Evolutionary conservation across 2,888 invertebrate genomes (phyloP).

Genomic region (Vesta saturnalis): DNA sequence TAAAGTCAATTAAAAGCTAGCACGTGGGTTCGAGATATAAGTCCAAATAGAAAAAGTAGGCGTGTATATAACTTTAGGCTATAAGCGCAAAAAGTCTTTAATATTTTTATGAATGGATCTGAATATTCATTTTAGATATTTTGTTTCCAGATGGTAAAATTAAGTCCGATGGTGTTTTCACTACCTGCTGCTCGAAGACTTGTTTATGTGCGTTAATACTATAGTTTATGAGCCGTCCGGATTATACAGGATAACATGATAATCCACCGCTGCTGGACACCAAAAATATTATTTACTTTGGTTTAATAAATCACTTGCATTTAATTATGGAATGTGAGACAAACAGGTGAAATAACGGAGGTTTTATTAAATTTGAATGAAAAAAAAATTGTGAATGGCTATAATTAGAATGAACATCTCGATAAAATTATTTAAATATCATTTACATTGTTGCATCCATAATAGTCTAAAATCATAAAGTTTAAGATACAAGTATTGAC

Average conservation of each 20-base stretch:
- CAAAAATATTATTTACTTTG: constrained; percentile 43
- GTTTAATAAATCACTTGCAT: constrained; percentile 43
- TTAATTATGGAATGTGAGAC: constrained; percentile 36
- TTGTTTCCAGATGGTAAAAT: constrained; percentile 26
- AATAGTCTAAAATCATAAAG: too few relatives aligned
- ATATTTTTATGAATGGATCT: constrained; percentile 42
- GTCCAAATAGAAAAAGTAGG: constrained; percentile 32
- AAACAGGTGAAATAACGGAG: constrained; percentile 10
- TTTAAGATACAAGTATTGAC: too few relatives aligned
- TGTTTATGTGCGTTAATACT: constrained; percentile 48
- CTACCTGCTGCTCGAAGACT: constrained; percentile 46
- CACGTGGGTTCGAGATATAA: constrained; percentile 44
- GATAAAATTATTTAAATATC: too few relatives aligned
- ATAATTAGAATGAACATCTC: constrained; percentile 1
- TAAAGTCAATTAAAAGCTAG: constrained; percentile 47
- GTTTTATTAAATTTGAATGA: constrained; percentile 4
- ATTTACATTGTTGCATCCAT: too few relatives aligned
- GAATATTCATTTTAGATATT: constrained; percentile 21
- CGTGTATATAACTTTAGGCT: constrained; percentile 25
- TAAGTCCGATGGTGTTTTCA: constrained; percentile 29
- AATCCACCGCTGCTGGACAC: constrained; percentile 46
- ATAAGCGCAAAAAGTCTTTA: constrained; percentile 24
- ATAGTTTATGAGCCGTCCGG: constrained; percentile 49
- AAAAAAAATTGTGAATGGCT: background rate
- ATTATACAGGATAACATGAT: constrained; percentile 50